phyloP scores from a whole-genome alignment of 2,113 vertebrate genomes.

The Python bivittatus region DNA sequence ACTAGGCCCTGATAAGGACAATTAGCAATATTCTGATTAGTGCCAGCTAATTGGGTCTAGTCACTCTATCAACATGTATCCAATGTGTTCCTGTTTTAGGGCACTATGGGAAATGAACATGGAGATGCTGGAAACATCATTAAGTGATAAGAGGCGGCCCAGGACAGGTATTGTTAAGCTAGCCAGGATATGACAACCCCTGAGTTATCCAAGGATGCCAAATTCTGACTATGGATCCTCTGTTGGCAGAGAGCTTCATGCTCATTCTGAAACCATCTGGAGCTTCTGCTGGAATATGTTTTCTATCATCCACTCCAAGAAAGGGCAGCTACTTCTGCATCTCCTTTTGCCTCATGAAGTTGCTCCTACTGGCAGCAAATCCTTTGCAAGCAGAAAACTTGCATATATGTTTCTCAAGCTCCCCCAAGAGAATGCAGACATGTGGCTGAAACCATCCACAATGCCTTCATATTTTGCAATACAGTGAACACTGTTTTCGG shows the following conservation, averaged over 20 bases:
- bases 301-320: not conserved
- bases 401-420: not conserved
- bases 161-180: not conserved
- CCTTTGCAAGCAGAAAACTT: not conserved
- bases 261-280: not conserved
- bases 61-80: not conserved
- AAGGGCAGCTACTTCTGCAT: not conserved
- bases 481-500: not conserved
- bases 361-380: not conserved
- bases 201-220: not conserved
- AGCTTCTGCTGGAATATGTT: not conserved
- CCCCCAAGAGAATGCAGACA: not conserved
- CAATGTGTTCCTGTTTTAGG: not conserved
- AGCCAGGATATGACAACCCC: not conserved
- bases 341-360: not conserved
- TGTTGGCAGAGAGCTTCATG: not conserved
- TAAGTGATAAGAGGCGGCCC: not conserved
- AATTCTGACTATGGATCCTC: not conserved
- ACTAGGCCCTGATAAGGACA: not conserved
- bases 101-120: not conserved
- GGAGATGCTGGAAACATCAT: not conserved
- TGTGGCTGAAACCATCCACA: not conserved
- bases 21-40: not conserved
- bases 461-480: not conserved
- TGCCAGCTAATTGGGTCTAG: not conserved